phyloP scores from a whole-genome alignment of 2,888 invertebrate genomes.

The Lathronympha strigana region DNA sequence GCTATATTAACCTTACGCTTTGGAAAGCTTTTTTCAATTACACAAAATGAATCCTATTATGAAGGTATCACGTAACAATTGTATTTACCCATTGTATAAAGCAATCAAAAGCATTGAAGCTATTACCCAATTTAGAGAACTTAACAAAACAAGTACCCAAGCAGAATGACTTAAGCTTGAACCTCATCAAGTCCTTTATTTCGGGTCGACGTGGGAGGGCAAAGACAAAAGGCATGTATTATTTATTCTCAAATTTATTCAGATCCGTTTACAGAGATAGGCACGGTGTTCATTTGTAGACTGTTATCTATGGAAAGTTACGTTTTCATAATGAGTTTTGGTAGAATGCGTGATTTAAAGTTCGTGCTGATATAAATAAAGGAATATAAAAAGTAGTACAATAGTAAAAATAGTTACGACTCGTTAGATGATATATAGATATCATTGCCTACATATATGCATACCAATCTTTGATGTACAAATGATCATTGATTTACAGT shows the following conservation, averaged over 20 bases:
- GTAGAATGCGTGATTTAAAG: constrained; percentile 16
- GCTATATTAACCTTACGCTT: no score
- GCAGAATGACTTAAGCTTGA: constrained; percentile 51
- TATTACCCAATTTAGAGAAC: constrained; percentile 42
- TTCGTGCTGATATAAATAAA: neutral
- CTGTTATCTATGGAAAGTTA: constrained; percentile 40
- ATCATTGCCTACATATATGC: no score
- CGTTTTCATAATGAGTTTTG: constrained; percentile 37
- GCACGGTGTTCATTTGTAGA: constrained; percentile 47
- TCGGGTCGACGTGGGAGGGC: constrained; percentile 59
- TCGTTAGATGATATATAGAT: no score
- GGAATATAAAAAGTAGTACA: neutral
- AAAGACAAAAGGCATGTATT: constrained; percentile 57
- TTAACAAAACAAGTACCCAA: constrained; percentile 52
- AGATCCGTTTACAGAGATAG: constrained; percentile 48
- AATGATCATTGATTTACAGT: no score
- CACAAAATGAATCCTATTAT: constrained; percentile 5
- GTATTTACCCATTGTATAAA: constrained; percentile 31
- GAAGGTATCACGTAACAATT: constrained; percentile 17
- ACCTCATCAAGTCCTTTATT: constrained; percentile 60
- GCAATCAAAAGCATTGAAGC: constrained; percentile 37
- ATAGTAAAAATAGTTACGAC: neutral
- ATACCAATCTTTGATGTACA: no score
- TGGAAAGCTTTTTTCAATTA: neutral
- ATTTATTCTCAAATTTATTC: constrained; percentile 61